These are phyloP conservation scores for Cassiopea xamachana DNA, from an alignment of 30 jellyfish, hydroid and myxozoan genomes.

Conservation along the genomic window DNA sequence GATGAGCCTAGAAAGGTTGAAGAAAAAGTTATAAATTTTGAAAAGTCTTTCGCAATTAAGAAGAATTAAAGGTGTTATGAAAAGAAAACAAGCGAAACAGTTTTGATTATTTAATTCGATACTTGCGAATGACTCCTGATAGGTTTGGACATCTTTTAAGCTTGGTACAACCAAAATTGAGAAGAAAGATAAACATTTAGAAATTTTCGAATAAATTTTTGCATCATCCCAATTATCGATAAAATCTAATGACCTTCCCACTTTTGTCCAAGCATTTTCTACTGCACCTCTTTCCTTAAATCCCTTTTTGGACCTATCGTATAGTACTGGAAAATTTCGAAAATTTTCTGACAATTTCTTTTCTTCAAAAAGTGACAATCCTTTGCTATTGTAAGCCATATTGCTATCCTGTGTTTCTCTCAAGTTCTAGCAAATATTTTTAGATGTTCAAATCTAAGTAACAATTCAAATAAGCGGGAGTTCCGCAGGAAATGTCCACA, in stretches of 20 bases:
- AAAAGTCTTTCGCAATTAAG: background rate
- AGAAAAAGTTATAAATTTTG: background rate
- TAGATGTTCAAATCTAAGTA: no score
- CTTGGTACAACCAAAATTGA: constrained; percentile 16
- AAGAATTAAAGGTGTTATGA: background rate
- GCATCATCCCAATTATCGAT: no score
- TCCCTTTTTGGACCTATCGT: no score
- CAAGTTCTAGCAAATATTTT: no score
- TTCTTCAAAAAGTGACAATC: no score
- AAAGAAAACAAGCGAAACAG: background rate
- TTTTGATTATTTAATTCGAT: constrained; percentile 10
- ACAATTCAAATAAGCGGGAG: no score
- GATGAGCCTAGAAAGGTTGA: background rate
- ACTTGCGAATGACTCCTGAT: constrained; percentile 56
- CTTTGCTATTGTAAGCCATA: no score
- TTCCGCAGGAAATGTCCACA: no score
- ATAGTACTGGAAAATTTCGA: no score
- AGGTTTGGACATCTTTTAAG: constrained; percentile 46
- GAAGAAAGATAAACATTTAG: constrained; percentile 30
- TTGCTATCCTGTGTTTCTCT: no score
- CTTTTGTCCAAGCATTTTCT: constrained; percentile 13
- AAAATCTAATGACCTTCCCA: background rate
- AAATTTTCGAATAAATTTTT: no score
- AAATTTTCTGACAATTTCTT: no score
- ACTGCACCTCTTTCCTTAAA: background rate